phyloP scores from a whole-genome alignment of 2,797 vertebrate species.

The Cygnus olor region DNA sequence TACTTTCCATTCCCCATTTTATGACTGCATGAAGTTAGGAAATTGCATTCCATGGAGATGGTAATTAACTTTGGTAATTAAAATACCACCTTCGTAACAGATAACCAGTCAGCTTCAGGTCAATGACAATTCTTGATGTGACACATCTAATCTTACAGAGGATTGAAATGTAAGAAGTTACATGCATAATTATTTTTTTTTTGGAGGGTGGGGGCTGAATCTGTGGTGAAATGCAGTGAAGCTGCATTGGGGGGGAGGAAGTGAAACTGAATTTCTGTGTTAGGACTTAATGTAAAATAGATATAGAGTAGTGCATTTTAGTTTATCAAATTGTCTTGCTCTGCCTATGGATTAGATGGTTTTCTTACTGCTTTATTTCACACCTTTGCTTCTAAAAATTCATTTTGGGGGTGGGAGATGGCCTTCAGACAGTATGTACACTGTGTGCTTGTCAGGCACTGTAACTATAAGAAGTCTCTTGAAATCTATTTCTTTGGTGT shows the following conservation, averaged over 20 bases:
- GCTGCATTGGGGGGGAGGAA: fast-evolving
- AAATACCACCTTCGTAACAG: conserved; percentile 60
- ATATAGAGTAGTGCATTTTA: neutral
- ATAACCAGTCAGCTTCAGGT: conserved; percentile 55
- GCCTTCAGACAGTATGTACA: neutral
- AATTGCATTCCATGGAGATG: conserved; percentile 62
- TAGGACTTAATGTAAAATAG: neutral
- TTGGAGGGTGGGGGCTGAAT: neutral
- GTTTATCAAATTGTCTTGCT: neutral
- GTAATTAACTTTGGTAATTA: conserved; percentile 71
- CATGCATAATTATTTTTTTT: neutral
- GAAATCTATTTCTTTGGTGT: neutral
- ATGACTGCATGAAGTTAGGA: conserved; percentile 28
- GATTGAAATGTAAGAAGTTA: neutral
- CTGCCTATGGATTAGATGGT: neutral
- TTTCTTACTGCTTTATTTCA: neutral
- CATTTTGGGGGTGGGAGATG: neutral
- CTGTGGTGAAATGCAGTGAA: neutral
- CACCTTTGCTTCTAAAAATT: neutral
- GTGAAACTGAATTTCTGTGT: neutral
- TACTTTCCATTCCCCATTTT: conserved; percentile 58
- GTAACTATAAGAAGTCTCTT: neutral
- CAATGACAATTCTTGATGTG: conserved; percentile 38
- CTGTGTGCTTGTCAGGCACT: neutral
- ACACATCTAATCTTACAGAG: neutral